phyloP scores from a whole-genome alignment of 2,888 invertebrate genomes.

The Autographa pulchrina region DNA sequence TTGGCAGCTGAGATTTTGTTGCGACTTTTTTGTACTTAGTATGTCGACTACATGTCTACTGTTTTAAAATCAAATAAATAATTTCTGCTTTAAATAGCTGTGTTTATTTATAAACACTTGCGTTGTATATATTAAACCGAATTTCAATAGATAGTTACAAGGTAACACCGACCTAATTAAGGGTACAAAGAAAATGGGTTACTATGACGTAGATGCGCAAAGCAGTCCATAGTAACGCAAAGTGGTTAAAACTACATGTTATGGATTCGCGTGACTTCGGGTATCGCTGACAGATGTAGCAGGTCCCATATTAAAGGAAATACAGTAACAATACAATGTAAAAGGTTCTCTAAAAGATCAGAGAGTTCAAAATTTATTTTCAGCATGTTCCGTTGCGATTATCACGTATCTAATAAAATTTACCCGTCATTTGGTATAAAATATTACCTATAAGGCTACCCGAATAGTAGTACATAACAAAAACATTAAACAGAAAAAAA shows the following conservation, averaged over 20 bases:
- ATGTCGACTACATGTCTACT: too few relatives aligned
- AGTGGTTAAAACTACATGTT: constrained; percentile 26
- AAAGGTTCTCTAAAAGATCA: neutral
- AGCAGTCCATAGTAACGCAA: constrained; percentile 24
- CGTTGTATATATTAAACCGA: neutral
- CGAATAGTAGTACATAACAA: too few relatives aligned
- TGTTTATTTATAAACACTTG: neutral
- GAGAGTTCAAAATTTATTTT: too few relatives aligned
- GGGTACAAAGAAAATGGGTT: constrained; percentile 35
- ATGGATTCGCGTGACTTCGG: constrained; percentile 16
- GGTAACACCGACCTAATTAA: constrained; percentile 32
- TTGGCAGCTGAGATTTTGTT: too few relatives aligned
- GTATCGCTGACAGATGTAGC: constrained; percentile 15
- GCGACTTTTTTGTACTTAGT: too few relatives aligned
- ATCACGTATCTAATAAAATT: too few relatives aligned
- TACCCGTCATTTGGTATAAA: too few relatives aligned
- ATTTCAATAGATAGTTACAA: neutral
- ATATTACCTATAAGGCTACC: too few relatives aligned
- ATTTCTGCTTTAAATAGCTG: too few relatives aligned
- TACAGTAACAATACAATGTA: neutral
- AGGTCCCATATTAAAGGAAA: constrained; percentile 19
- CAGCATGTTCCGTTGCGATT: too few relatives aligned
- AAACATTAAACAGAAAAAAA: too few relatives aligned
- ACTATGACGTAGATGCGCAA: constrained; percentile 31
- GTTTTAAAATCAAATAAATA: too few relatives aligned